Evolutionary conservation across 1,140 invertebrate genomes (phyloP).

Genomic region (Solen grandis): DNA sequence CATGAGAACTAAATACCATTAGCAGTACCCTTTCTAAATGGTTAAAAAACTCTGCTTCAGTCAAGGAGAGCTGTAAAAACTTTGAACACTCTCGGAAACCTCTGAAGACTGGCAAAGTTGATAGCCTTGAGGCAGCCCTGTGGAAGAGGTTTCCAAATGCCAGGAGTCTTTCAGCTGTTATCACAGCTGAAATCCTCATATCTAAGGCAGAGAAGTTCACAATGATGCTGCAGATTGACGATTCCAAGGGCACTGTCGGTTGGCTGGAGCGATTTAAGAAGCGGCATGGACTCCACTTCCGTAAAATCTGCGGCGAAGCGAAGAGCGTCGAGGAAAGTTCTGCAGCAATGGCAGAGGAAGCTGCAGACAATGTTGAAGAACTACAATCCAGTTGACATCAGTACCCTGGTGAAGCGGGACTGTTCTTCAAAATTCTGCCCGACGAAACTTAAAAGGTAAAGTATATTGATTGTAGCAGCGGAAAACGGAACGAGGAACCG

Average conservation of each 20-base stretch:
- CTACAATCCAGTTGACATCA: not conserved
- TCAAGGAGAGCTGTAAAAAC: conserved; percentile 13
- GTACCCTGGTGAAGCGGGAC: too few species aligned
- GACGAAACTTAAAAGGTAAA: too few species aligned
- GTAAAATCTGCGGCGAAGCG: not conserved
- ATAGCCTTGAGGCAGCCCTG: not conserved
- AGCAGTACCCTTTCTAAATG: conserved; percentile 30
- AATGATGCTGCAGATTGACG: not conserved
- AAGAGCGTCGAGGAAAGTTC: not conserved
- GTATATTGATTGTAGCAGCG: too few species aligned
- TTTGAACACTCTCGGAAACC: not conserved
- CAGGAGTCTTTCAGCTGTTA: not conserved
- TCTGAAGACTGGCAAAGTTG: not conserved
- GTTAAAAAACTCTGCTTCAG: conserved; percentile 31
- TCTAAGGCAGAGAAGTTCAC: not conserved
- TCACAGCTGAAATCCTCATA: not conserved
- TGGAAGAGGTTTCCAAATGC: not conserved
- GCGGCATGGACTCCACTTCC: not conserved
- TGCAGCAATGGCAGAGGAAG: not conserved
- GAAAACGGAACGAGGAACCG: conserved; percentile 81
- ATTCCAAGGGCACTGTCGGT: not conserved
- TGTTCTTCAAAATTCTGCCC: too few species aligned
- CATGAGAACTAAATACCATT: conserved; percentile 7
- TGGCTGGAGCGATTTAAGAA: not conserved
- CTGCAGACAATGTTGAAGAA: not conserved